phyloP scores from a whole-genome alignment of 2,888 invertebrate genomes.

The Drosophila helvetica region DNA sequence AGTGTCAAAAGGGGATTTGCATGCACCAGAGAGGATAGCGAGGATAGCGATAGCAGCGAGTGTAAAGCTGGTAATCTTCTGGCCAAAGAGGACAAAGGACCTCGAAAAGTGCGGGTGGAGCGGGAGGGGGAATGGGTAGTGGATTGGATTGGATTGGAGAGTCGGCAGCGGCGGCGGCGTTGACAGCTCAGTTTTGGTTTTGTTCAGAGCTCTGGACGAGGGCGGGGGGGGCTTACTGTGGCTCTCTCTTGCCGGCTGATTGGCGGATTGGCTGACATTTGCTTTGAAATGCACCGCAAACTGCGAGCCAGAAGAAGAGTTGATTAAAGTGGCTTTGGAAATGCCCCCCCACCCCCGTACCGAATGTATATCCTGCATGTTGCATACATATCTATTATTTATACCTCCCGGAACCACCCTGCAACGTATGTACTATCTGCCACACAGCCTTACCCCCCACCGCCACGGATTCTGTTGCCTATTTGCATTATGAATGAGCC shows the following conservation, averaged over 20 bases:
- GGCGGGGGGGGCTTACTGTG: constrained; percentile 24
- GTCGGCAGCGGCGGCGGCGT: constrained; percentile 15
- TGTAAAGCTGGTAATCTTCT: constrained; percentile 45
- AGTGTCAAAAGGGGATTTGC: constrained; percentile 78
- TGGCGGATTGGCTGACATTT: constrained; percentile 50
- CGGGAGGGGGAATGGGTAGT: constrained; percentile 3
- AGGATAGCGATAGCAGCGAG: constrained; percentile 21
- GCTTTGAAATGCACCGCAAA: constrained; percentile 74
- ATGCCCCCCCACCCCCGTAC: constrained; percentile 1
- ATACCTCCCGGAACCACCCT: constrained; percentile 40
- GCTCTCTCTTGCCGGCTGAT: constrained; percentile 5
- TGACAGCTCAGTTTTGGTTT: constrained; percentile 43
- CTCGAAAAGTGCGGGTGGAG: constrained; percentile 22
- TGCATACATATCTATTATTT: constrained; percentile 37
- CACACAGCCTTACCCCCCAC: background rate
- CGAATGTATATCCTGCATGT: background rate
- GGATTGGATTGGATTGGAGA: constrained; percentile 30
- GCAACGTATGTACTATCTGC: no score
- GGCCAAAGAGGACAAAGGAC: constrained; percentile 6
- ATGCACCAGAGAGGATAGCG: constrained; percentile 38
- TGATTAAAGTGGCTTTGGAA: constrained; percentile 71
- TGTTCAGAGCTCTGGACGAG: constrained; percentile 15
- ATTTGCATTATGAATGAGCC: constrained; percentile 52
- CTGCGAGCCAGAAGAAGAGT: constrained; percentile 66
- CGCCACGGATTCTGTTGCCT: constrained; percentile 3